These are phyloP conservation scores for Tenthredo scrophulariae DNA, from an alignment of 2,888 invertebrate species.

Conservation along the genomic window DNA sequence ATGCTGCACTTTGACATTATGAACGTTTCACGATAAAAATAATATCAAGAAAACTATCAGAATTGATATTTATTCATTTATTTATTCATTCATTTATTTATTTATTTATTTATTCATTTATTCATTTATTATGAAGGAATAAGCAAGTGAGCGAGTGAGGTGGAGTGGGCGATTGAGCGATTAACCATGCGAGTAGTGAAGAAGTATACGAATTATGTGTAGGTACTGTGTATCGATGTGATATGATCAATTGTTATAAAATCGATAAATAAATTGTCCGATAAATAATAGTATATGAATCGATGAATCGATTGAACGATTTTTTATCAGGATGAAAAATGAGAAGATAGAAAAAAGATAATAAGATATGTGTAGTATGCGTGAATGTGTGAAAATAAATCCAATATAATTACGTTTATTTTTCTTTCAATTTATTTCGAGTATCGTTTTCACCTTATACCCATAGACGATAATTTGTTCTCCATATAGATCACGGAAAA, in stretches of 20 bases:
- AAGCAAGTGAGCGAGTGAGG: constrained; percentile 26
- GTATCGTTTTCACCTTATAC: not conserved
- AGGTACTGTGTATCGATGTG: not conserved
- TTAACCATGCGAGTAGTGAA: constrained; percentile 9
- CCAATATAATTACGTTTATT: not conserved
- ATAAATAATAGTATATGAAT: not conserved
- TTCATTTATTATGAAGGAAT: not conserved
- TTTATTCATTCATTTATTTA: not conserved
- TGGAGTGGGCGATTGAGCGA: constrained; percentile 43
- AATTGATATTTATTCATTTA: not conserved
- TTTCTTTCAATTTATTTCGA: not conserved
- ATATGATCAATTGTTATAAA: not conserved
- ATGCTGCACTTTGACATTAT: too few species aligned
- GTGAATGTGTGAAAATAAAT: not conserved
- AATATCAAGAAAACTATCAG: not conserved
- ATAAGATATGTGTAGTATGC: not conserved
- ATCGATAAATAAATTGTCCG: not conserved
- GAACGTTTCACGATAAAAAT: too few species aligned
- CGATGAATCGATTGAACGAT: not conserved
- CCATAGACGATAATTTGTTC: too few species aligned
- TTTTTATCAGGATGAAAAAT: not conserved
- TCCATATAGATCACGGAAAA: too few species aligned
- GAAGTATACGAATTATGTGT: not conserved
- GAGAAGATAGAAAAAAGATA: not conserved
- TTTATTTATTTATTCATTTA: not conserved